Conservation (phyloP, 2,888 invertebrate genomes). For the Drosophila pegasa region DNA sequence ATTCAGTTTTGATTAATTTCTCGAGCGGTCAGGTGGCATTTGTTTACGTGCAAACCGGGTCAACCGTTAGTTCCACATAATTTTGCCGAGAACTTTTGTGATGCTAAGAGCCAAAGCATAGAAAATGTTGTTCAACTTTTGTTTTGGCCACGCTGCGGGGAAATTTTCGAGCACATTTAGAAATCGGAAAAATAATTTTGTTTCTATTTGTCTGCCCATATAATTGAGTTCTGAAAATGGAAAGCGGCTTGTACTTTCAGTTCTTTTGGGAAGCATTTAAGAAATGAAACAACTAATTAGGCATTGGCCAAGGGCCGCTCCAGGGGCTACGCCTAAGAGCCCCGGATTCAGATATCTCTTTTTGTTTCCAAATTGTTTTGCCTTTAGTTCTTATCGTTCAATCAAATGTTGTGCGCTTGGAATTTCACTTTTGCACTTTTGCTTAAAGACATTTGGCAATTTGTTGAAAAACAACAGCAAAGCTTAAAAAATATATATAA, state of each 20-base stretch:
- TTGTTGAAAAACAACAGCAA: constrained; percentile 9
- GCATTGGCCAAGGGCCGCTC: constrained; percentile 2
- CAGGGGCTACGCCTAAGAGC: neutral
- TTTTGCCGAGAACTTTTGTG: constrained; percentile 41
- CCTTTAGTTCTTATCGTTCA: constrained; percentile 19
- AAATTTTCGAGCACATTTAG: constrained; percentile 46
- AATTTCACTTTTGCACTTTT: constrained; percentile 44
- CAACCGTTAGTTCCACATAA: constrained; percentile 67
- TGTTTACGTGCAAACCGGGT: constrained; percentile 34
- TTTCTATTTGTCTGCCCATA: constrained; percentile 18
- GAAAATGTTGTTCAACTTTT: constrained; percentile 15
- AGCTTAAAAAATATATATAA: constrained; percentile 12
- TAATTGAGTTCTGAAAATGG: constrained; percentile 46
- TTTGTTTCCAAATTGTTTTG: constrained; percentile 3
- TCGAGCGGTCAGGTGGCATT: constrained; percentile 17
- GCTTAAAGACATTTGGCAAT: constrained; percentile 27
- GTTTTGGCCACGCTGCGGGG: constrained; percentile 41
- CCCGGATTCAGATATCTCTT: neutral
- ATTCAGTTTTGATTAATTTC: constrained; percentile 43
- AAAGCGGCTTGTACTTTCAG: constrained; percentile 57
- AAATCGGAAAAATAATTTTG: constrained; percentile 43
- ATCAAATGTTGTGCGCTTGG: constrained; percentile 8
- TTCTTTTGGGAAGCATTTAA: constrained; percentile 23
- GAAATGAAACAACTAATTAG: constrained; percentile 13
- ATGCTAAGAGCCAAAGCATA: constrained; percentile 10